Evolutionary conservation across 2,113 vertebrate genomes (phyloP), one percentile per base, ranked within the genome.

Genomic region (Octodon degus): DNA sequence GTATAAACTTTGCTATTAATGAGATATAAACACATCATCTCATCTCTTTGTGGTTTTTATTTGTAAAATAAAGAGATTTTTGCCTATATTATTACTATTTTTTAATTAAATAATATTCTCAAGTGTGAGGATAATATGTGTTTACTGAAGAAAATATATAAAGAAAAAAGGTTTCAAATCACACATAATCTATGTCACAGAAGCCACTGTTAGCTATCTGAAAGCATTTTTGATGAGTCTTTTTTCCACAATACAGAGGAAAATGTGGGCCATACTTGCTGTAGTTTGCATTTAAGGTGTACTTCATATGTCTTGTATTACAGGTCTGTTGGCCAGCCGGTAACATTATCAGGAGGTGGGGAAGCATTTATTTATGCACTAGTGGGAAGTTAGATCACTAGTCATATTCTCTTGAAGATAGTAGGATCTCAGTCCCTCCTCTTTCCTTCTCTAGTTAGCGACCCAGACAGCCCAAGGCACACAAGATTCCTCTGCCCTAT

Each of bases 61-160:
- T 37, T 94, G 27, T 90, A 93, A 76, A 91, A 32, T 86, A 20
- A 80, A 40, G 27, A 80, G 14, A 10, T 55, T 86, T 85, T 86
- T 79, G 8, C 1, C 84, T 80, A 37, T 20, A 34, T 24, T 25
- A 67, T 89, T 82, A 4, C 62, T 53, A 72, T 20, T 65, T 89
- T 84, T 55, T 65, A 12, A 93, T 60, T 79, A 94, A 86, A 72
- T 95, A 80, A 68, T 83, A 4, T 83, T 97, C 90, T 62, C n/a
- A 1, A 91, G 43, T 25, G 86, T 62, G 80, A 89, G 72, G 19
- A 82, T 76, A 91, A 86, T 25, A 60, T 27, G 25, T 72, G 10
- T 50, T 83, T 81, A 84, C 89, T 93, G 34, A 91, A n/a, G 88
- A 34, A 90, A 91, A 81, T 43, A 30, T 60, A 77, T 85, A 32